phyloP scores from a whole-genome alignment of 64 coral and sea anemone species.

The Montipora foliosa region DNA sequence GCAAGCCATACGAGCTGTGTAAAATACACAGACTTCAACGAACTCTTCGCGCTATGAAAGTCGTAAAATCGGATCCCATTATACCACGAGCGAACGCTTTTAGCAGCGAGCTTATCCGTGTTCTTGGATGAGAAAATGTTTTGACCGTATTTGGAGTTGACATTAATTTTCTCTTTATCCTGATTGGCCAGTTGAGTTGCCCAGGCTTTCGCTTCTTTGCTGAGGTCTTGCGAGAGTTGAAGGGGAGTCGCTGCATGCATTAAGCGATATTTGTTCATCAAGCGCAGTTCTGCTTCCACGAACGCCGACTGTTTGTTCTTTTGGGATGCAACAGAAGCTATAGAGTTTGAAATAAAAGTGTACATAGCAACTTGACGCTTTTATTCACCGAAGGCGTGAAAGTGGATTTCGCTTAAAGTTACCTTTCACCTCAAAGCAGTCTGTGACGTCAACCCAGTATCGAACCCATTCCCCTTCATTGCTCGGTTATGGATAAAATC shows the following conservation, averaged over 20 bases:
- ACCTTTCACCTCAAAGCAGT: too few relatives aligned
- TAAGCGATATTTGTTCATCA: constrained; percentile 84
- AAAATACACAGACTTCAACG: constrained; percentile 68
- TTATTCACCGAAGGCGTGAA: too few relatives aligned
- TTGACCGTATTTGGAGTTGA: constrained; percentile 86
- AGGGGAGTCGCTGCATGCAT: constrained; percentile 87
- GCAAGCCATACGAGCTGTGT: constrained; percentile 84
- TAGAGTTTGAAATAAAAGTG: too few relatives aligned
- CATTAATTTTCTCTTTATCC: constrained; percentile 77
- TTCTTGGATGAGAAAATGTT: constrained; percentile 72
- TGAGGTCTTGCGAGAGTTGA: constrained; percentile 66
- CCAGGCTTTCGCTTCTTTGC: constrained; percentile 67
- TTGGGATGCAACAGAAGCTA: not conserved
- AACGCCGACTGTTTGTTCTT: constrained; percentile 32
- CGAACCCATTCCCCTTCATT: too few relatives aligned
- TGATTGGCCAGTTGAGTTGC: constrained; percentile 70
- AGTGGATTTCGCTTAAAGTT: too few relatives aligned
- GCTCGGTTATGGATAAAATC: too few relatives aligned
- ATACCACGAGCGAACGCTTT: constrained; percentile 84
- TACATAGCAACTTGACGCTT: too few relatives aligned
- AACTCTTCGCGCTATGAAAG: constrained; percentile 50
- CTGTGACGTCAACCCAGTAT: too few relatives aligned
- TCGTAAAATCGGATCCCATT: constrained; percentile 81
- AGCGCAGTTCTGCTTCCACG: constrained; percentile 58
- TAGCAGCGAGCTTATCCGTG: constrained; percentile 27